These are phyloP conservation scores for Drepana falcataria DNA, from an alignment of 2,888 invertebrate species.

Conservation along the genomic window DNA sequence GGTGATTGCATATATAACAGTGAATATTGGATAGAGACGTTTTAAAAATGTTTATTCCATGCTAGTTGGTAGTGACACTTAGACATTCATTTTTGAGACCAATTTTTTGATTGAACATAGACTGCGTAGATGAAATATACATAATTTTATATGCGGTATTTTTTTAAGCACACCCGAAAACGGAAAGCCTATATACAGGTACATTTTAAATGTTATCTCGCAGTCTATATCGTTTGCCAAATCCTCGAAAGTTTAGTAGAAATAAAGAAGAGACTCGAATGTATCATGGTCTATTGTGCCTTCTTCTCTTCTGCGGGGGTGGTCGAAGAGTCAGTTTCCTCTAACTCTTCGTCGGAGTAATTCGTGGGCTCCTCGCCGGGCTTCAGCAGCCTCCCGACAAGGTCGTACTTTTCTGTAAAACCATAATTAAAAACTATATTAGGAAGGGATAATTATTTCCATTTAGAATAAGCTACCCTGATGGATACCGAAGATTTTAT, in stretches of 20 bases:
- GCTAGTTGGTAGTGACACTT: too few species aligned
- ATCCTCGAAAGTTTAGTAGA: not conserved
- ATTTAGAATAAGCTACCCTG: too few species aligned
- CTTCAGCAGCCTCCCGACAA: slow-evolving; percentile 92
- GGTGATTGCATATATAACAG: not conserved
- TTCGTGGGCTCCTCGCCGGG: slow-evolving; percentile 94
- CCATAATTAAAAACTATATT: not conserved
- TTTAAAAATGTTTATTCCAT: too few species aligned
- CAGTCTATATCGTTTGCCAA: not conserved
- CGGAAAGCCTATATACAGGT: not conserved
- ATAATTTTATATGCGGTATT: too few species aligned
- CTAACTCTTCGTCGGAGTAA: slow-evolving; percentile 93
- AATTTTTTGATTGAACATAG: too few species aligned
- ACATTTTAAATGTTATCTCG: not conserved
- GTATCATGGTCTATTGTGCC: slow-evolving; percentile 33
- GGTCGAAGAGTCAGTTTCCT: slow-evolving; percentile 57
- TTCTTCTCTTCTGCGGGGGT: slow-evolving; percentile 53
- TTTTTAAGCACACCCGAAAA: not conserved
- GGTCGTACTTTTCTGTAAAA: slow-evolving; percentile 93
- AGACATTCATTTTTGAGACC: too few species aligned
- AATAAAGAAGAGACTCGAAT: not conserved
- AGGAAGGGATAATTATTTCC: not conserved
- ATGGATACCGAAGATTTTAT: too few species aligned
- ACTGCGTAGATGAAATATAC: not conserved
- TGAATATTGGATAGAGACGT: too few species aligned